Percentiles rank a stretch among this genome's conserved stretches.
Evolutionary conservation across 53 echinoderm and acorn worm species (phyloP).

Genomic region (Stichopus horrens): DNA sequence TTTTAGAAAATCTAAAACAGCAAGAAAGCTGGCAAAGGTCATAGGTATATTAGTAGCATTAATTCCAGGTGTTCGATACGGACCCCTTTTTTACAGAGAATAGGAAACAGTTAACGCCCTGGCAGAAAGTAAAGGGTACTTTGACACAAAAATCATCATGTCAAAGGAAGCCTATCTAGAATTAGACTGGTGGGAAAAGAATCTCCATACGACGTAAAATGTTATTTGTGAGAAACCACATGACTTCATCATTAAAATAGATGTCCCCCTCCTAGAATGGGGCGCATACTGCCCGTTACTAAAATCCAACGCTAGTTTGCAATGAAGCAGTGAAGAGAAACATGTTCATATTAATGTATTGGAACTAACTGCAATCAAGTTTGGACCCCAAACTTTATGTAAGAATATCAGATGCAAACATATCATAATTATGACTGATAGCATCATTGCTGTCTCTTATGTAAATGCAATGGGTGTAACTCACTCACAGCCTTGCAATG

Average conservation of each 20-base stretch:
- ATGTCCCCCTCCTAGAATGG: conserved; percentile 40
- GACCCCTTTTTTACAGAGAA: conserved; percentile 35
- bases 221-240: background rate
- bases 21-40: conserved; percentile 8
- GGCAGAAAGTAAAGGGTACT: background rate
- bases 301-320: background rate
- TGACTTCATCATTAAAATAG: conserved; percentile 19
- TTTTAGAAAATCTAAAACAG: conserved; percentile 2
- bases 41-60: conserved; percentile 7
- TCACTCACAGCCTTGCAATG: conserved; percentile 9
- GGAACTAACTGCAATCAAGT: conserved; percentile 28
- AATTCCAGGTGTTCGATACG: conserved; percentile 26
- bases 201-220: conserved; percentile 9
- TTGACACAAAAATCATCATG: background rate
- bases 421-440: conserved; percentile 30
- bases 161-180: no score
- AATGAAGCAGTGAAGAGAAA: conserved; percentile 36
- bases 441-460: conserved; percentile 24
- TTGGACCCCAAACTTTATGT: conserved; percentile 21
- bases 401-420: conserved; percentile 22
- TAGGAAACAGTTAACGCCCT: conserved; percentile 17
- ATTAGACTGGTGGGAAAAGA: background rate
- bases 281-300: conserved; percentile 20
- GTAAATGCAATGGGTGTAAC: conserved; percentile 23
- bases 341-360: conserved; percentile 19